Base-by-base conservation (phyloP, 2,888 invertebrate species). In the Pristionchus mayeri region DNA sequence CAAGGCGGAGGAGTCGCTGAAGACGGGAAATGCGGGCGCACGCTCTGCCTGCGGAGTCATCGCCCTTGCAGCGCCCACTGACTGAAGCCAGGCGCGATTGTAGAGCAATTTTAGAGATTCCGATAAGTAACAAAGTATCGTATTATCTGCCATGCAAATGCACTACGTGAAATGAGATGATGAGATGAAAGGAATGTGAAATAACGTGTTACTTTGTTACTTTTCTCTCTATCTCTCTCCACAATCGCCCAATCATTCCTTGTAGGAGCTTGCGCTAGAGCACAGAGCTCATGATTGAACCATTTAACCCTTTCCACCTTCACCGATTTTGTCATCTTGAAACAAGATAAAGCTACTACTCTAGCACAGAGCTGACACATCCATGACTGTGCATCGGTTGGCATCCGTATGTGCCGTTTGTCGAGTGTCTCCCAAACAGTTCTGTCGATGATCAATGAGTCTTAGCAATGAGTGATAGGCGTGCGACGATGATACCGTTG, bases 1-100 rank as follows among this genome's bases (percentile, higher is more conserved):
- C 80, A 89, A 89, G 86, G 85, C 91, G 81, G 91, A 90, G n/a
- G 93, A 91, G 85, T 93, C 93, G 84, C 86, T 90, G 85, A 91
- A 91, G 87, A 93, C 92, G 4, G 93, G 93, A 48, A 93, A 93
- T 85, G 93, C 93, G 24, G 93, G 93, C 0, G 87, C 91, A 0
- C 91, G 93, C 48, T 54, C 93, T 11, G 93, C 92, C 18, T 93
- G 93, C 84, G 93, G 93, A 84, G 88, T 92, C 83, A 93, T 93
- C 83, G 91, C 81, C 30, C 81, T 82, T 21, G 81, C 81, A 18
- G 81, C 81, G 2, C 81, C 81, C 63, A 57, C 57, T 18, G 80
- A 80, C 24, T 80, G 80, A 80, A 54, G 27, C 57, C 27, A 40
- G 40, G 80, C 80, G n/a, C n/a, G 13, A 80, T 40, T 71, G 71